Conservation (phyloP, 2,797 vertebrate genomes). For the Peromyscus aztecus region DNA sequence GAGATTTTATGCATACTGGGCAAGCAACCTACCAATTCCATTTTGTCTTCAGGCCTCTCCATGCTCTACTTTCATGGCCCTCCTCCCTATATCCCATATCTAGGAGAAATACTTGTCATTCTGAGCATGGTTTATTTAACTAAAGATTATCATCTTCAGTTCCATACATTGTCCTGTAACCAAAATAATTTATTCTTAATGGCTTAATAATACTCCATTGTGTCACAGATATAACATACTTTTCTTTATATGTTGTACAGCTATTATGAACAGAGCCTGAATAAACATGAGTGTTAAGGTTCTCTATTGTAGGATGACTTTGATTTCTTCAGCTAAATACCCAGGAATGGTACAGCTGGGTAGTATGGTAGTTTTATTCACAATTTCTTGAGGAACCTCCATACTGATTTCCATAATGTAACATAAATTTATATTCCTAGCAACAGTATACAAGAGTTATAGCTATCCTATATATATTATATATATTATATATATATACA, state of each 20-base stretch:
- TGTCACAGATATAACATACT: neutral
- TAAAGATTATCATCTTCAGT: neutral
- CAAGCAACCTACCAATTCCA: neutral
- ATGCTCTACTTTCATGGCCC: neutral
- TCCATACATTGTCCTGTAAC: neutral
- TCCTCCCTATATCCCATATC: neutral
- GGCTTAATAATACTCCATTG: neutral
- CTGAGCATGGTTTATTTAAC: neutral
- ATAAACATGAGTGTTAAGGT: neutral
- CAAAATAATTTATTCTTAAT: neutral
- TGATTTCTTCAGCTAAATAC: neutral
- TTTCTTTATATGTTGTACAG: neutral
- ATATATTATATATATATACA: neutral
- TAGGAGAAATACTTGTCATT: too few relatives aligned
- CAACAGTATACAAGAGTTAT: neutral
- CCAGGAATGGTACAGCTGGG: neutral
- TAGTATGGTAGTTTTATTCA: neutral
- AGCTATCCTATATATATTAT: neutral
- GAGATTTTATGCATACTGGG: neutral
- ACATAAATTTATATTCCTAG: neutral
- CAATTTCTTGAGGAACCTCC: neutral
- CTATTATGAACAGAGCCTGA: neutral
- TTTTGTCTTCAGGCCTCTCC: neutral
- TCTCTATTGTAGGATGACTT: neutral
- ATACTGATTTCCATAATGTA: neutral